Percentiles rank a stretch among this genome's conserved stretches.
These are phyloP conservation scores for Dolichotis patagonum DNA, from an alignment of 2,113 vertebrate genomes.

Conservation along the genomic window DNA sequence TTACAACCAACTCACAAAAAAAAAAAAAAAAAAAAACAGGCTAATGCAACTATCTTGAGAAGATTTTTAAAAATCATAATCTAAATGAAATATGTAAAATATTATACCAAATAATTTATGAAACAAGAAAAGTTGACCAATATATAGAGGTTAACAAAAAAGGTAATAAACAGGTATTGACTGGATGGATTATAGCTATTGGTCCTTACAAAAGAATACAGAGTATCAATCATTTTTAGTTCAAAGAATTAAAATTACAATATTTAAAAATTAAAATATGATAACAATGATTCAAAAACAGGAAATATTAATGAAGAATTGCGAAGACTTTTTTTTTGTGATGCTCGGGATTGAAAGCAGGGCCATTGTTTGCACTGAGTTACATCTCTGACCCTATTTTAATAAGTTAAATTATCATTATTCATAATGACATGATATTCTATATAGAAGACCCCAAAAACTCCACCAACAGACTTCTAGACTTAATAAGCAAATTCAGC, in stretches of 20 bases:
- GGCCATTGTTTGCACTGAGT: background rate
- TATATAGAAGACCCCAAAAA: too few relatives aligned
- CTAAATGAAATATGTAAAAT: constrained; percentile 15
- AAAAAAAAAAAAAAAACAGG: background rate
- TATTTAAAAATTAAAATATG: background rate
- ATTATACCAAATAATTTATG: background rate
- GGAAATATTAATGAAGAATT: background rate
- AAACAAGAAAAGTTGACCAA: background rate
- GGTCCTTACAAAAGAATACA: constrained; percentile 34
- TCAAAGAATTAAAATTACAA: background rate
- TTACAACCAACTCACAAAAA: background rate
- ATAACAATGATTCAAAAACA: background rate
- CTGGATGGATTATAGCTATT: background rate
- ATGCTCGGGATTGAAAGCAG: background rate
- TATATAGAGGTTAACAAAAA: background rate
- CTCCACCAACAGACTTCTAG: too few relatives aligned
- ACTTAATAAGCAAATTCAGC: too few relatives aligned
- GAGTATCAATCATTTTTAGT: constrained; percentile 12
- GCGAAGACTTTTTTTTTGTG: background rate
- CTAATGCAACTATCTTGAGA: background rate
- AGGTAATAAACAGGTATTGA: background rate
- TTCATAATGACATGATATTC: too few relatives aligned
- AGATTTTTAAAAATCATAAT: constrained; percentile 12
- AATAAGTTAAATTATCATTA: too few relatives aligned
- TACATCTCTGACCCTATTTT: background rate